Evolutionary conservation across 2,888 invertebrate species (phyloP), one percentile per base, ranked within the genome.

Genomic region (Lasioglossum morio): DNA sequence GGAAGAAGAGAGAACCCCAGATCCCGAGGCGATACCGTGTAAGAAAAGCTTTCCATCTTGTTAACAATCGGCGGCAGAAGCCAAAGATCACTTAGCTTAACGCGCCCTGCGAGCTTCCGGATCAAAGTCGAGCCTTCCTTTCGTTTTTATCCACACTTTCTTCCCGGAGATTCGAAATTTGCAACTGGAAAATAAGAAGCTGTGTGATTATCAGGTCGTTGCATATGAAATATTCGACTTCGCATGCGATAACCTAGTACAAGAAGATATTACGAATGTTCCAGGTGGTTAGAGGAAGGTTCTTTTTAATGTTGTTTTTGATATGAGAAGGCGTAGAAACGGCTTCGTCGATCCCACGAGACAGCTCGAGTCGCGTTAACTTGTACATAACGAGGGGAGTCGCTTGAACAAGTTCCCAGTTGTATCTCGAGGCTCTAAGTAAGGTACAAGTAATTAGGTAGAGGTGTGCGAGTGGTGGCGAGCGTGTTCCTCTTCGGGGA

Each of bases 11-110:
- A 43, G 23, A 34, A 34, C n/a, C 30, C 12, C 16, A 23, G 37
- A 34, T 66, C 48, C 40, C 72, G 72, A 37, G 37, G 19, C 57
- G 19, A 37, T 43, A 46, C 57, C 48, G 30, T 66, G 34, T 46
- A 72, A 82, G 72, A n/a, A 43, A 43, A 75, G 57, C 23, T 63
- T 46, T 63, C 46, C 63, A 74, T 77, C 53, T 77, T 30, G 40
- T 85, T 77, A 75, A 66, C 40, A 76, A 80, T 83, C 77, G 86
- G 86, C 86, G 53, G 73, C 82, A 81, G 57, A 75, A 76, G 83
- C 86, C 83, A 86, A 87, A 76, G 81, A 85, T 82, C 34, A 60
- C 40, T 75, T 77, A 72, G 57, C 30, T 73, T 30, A 72, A 72
- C 69, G 79, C 72, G 37, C 66, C 72, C 75, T 72, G 46, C 27